Evolutionary conservation across 2,888 invertebrate genomes (phyloP).

Genomic region (Asteroscopus sphinx): DNA sequence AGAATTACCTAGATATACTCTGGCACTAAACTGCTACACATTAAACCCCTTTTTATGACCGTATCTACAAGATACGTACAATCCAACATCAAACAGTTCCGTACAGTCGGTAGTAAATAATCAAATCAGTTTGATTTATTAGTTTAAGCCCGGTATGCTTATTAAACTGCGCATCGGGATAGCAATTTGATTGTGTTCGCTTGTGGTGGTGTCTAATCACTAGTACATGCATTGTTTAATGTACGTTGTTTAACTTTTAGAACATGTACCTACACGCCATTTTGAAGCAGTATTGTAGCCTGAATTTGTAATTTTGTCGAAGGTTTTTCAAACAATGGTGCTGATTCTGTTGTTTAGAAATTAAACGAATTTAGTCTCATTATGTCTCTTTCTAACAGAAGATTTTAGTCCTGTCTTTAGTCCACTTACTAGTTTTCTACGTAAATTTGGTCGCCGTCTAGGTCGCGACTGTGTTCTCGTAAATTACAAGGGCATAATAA

Average conservation of each 20-base stretch:
- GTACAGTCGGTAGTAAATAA: constrained; percentile 76
- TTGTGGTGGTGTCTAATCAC: constrained; percentile 52
- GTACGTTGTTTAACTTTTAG: constrained; percentile 53
- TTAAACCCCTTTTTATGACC: constrained; percentile 5
- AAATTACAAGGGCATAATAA: too few relatives aligned
- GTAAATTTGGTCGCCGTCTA: too few relatives aligned
- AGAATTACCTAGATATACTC: too few relatives aligned
- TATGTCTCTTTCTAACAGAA: too few relatives aligned
- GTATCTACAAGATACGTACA: constrained; percentile 36
- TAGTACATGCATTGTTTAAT: constrained; percentile 50
- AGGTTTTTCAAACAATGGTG: too few relatives aligned
- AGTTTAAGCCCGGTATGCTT: constrained; percentile 77
- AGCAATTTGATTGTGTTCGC: constrained; percentile 72
- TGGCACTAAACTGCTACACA: too few relatives aligned
- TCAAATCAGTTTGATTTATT: constrained; percentile 86
- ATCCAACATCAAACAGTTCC: constrained; percentile 56
- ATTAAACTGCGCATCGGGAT: constrained; percentile 76
- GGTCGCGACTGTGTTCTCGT: too few relatives aligned
- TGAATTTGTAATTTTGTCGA: constrained; percentile 1
- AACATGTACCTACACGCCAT: constrained; percentile 20
- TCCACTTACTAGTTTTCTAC: too few relatives aligned
- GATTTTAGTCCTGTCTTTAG: too few relatives aligned
- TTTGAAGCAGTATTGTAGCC: constrained; percentile 17
- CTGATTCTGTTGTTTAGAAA: too few relatives aligned
- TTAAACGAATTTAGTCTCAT: too few relatives aligned